Evolutionary conservation across 30 jellyfish, hydroid and myxozoan genomes (phyloP).

Genomic region (Clytia hemisphaerica): DNA sequence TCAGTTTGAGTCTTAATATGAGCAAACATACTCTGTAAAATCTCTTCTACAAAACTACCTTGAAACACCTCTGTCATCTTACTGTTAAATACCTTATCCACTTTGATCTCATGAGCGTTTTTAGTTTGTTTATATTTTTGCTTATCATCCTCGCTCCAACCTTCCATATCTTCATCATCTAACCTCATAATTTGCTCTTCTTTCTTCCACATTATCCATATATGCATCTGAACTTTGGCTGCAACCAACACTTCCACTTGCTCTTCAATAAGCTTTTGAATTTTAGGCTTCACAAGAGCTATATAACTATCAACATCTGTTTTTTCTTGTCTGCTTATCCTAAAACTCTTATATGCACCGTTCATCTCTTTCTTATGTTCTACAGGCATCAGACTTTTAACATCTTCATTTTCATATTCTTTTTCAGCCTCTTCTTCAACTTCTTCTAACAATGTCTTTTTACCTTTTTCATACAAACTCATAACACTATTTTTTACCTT

Average conservation of each 20-base stretch:
- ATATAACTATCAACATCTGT: not conserved
- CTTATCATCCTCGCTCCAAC: too few species aligned
- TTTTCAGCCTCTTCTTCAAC: not conserved
- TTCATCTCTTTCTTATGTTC: not conserved
- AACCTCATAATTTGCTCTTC: not conserved
- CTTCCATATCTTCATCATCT: not conserved
- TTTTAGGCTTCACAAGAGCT: not conserved
- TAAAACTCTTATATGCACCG: not conserved
- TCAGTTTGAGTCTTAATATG: not conserved
- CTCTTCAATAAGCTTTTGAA: not conserved
- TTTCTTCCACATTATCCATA: not conserved
- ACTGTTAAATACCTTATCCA: not conserved
- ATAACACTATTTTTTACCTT: not conserved
- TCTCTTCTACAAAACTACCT: too few species aligned
- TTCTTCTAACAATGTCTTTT: not conserved
- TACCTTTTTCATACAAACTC: not conserved
- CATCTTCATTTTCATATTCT: not conserved
- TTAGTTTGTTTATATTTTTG: not conserved
- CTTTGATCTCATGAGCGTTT: not conserved
- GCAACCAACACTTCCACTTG: constrained; percentile 1
- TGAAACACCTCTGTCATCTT: not conserved
- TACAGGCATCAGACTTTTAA: not conserved
- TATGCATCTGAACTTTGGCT: not conserved
- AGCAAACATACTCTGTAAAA: not conserved
- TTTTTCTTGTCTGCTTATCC: not conserved